Evolutionary conservation across 2,888 invertebrate genomes (phyloP).

Genomic region (Nemurella pictetii): DNA sequence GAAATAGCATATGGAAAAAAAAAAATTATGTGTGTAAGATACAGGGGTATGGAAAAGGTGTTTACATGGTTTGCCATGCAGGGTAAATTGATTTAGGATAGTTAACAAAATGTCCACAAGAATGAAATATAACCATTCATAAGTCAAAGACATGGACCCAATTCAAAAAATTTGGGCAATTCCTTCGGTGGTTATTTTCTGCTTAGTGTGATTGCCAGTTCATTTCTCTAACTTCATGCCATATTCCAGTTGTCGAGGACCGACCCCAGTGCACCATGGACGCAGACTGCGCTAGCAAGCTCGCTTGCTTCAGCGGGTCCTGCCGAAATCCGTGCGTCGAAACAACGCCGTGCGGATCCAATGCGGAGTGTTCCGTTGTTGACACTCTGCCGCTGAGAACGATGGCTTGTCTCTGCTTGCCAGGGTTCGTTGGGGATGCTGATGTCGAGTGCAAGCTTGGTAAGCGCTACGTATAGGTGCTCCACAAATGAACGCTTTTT

Average conservation of each 20-base stretch:
- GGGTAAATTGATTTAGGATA: too few species aligned
- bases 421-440: conserved; percentile 83
- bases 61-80: too few species aligned
- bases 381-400: conserved; percentile 85
- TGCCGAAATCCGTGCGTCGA: conserved; percentile 81
- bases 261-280: conserved; percentile 73
- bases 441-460: conserved; percentile 80
- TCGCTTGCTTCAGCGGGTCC: conserved; percentile 77
- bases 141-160: too few species aligned
- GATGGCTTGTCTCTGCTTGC: conserved; percentile 83
- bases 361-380: conserved; percentile 82
- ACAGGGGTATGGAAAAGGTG: too few species aligned
- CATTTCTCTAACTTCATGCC: neutral
- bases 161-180: too few species aligned
- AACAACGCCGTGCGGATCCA: conserved; percentile 76
- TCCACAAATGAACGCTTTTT: neutral
- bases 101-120: too few species aligned
- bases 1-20: too few species aligned
- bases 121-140: too few species aligned
- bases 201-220: neutral
- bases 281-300: conserved; percentile 81
- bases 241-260: conserved; percentile 29
- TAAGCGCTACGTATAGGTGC: conserved; percentile 52
- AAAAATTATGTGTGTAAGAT: too few species aligned
- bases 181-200: conserved; percentile 55